Evolutionary conservation across 1,140 invertebrate genomes (phyloP), one percentile per base, ranked within the genome.

Genomic region (Drosophila bifasciata): DNA sequence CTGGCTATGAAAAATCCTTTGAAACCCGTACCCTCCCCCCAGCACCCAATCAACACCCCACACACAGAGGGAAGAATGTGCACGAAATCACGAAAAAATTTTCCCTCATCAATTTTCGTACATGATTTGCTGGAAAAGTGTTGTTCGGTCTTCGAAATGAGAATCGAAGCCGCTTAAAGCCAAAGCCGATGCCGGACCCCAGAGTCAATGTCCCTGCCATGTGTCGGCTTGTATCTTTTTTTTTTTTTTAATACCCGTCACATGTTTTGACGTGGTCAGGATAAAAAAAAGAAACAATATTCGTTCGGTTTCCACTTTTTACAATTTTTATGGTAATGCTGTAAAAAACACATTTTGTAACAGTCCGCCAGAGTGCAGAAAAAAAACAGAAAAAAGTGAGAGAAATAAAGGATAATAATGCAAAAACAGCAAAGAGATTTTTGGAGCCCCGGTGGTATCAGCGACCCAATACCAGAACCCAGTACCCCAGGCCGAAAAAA

Each of bases 261-360:
- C 74, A 88, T 81, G 70, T 78, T 88, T 75, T 77, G 77, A 76
- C 74, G 81, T 83, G 81, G 78, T 76, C 77, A 88, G 36, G 60
- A 67, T 59, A 56, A 46, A 48, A 56, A 66, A 25, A 25, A n/a
- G n/a, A 25, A 43, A 46, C 36, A 63, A 76, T 64, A 85, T 61
- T 25, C 61, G 8, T 52, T 51, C 44, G 23, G 57, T 48, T 39
- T 49, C 50, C 52, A 58, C 58, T 67, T 76, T 86, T 67, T 70
- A 71, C 64, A 75, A 83, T 88, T 86, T 36, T 86, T 86, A 86
- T 86, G 81, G 81, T 88, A 86, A 86, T 86, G 66, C 69, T 78
- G 78, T 76, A 88, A 88, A 77, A 85, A 86, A 86, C 70, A 81
- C 81, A 86, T 88, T 88, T 78, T 81, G 81, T 77, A 81, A 86